Evolutionary conservation across 1,140 invertebrate species (phyloP), one percentile per base, ranked within the genome.

Genomic region (Dolichoris vasculosae): DNA sequence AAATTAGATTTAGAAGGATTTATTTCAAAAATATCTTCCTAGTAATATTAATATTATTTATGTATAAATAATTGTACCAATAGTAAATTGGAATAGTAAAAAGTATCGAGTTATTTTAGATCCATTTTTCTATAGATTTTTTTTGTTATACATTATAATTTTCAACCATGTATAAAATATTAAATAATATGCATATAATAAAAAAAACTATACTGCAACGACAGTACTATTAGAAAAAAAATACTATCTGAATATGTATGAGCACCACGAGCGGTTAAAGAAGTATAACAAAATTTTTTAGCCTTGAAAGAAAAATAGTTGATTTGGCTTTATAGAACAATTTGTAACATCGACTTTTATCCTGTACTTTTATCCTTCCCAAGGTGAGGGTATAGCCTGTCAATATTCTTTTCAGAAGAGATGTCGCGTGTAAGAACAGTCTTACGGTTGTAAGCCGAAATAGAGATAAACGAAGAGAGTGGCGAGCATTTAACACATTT

Each of bases 401-500:
- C 8, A 38, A 30, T 20, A 82, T 43, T 71, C 64, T 71, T 77
- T 35, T 71, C 17, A 43, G 35, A n/a, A 23, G 51, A 76, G n/a
- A 40, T 63, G 26, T 63, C 32, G 32, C 51, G 30, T 32, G 23
- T 7, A 6, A 78, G 48, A 32, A 23, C 38, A 43, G 38, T 40
- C 32, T 67, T 26, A 20, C 43, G 11, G 1, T 11, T 26, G 4
- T 4, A 55, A 40, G 17, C 64, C 13, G 35, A 84, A 73, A 84
- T 73, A 48, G 32, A 79, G 83, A 84, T 84, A 84, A 84, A 79
- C 48, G 83, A 35, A 77, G 35, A 20, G 48, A 20, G 30, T 7
- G 13, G 26, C 15, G n/a, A 40, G 30, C 63, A 67, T 84, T 78
- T 84, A 84, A 51, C 83, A 30, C n/a, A 38, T 83, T 77, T 46